Base-by-base conservation (phyloP, 2,888 invertebrate species). In the Tolmerus cingulatus region DNA sequence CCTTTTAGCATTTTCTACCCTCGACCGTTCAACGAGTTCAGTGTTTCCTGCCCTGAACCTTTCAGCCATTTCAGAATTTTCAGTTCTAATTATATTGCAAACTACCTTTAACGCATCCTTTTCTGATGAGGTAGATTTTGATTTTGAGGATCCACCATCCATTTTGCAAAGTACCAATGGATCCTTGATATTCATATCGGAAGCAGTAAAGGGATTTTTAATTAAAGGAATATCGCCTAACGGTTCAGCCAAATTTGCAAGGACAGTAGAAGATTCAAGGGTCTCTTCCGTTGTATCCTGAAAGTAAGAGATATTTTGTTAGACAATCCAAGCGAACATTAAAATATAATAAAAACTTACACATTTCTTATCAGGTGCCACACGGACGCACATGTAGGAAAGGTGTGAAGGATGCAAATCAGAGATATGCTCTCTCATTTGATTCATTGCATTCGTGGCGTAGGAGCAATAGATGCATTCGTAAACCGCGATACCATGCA, bases 381-480 rank as follows among this genome's bases (percentile, higher is more conserved):
- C 86, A n/a, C 92, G 90, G 2, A 92, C 91, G 1, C 93, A 90
- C 55, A 92, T 89, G 77, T 91, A 91, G 0, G 93, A 91, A 16
- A 91, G 89, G 84, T 92, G 90, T 87, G 93, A 91, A 57, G 91
- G 92, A 90, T 94, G 94, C n/a, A 89, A 88, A 5, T 90, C 88
- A 34, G 92, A 92, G 87, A 94, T 92, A 91, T 95, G 95, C 12
- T 90, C 90, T 55, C 93, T 91, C 88, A 95, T 91, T 4, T 93
- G 92, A 2, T 90, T 90, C 1, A 91, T 89, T 1, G 90, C 90
- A 16, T 92, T 90, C 1, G 92, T 90, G 2, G 93, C 94, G 89
- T 90, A 91, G 0, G 90, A 77, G 89, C 94, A 94, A 89, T 93
- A 94, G 3, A 93, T 90, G 88, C 94, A 94, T 88, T 94, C 93